phyloP scores from a whole-genome alignment of 2,797 vertebrate species.

The Lepilemur septentrionalis region DNA sequence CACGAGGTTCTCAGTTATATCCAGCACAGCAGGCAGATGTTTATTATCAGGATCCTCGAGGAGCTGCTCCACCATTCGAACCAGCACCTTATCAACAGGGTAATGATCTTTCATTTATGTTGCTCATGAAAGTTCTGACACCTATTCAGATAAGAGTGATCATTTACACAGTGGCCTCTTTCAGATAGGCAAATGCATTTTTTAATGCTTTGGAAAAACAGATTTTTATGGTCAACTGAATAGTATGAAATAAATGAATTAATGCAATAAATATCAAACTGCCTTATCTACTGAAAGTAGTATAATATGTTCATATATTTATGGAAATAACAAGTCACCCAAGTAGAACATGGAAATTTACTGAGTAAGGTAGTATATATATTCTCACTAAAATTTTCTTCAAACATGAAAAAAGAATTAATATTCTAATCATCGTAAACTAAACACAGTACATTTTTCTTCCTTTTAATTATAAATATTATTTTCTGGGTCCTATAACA shows the following conservation, averaged over 20 bases:
- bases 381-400: conserved; percentile 34
- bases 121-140: background rate
- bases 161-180: background rate
- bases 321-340: conserved; percentile 1
- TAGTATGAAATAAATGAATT: background rate
- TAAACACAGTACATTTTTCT: conserved; percentile 29
- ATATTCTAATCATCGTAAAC: background rate
- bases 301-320: background rate
- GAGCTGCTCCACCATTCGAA: conserved; percentile 93
- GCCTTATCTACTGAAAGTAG: background rate
- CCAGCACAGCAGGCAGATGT: conserved; percentile 91
- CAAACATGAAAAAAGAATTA: background rate
- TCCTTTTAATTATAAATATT: background rate
- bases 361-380: background rate
- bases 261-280: background rate
- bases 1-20: conserved; percentile 92
- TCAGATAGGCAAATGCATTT: background rate
- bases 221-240: background rate
- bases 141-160: background rate
- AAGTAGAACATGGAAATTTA: background rate
- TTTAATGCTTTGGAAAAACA: conserved; percentile 30
- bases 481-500: background rate
- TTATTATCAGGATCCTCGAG: conserved; percentile 92
- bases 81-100: conserved; percentile 91
- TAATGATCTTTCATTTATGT: conserved; percentile 74